Base-by-base conservation (phyloP, 1,140 invertebrate species). In the Hyphantria cunea region DNA sequence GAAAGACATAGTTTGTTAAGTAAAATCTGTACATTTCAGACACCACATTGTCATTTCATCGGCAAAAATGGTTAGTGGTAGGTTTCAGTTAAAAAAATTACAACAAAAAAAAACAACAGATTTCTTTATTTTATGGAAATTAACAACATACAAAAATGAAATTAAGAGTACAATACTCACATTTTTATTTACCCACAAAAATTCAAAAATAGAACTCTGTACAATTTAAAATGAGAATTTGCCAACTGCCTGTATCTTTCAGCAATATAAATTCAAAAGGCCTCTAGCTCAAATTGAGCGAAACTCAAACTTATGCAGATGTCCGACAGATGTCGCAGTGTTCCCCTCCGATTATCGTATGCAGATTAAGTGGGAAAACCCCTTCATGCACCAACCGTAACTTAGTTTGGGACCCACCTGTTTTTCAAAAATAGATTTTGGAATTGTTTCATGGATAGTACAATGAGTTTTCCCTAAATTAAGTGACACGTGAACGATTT, bases 231-330 rank as follows among this genome's bases (percentile, higher is more conserved):
- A 25, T 25, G 17, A 25, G 17, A 25, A 25, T 25, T 25, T 25
- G 17, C 2, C 17, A 25, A 25, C 82, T 74, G 0, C 78, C 82
- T 80, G 72, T 88, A 76, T 64, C 75, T 15, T 55, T 67, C 55
- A 68, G 12, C 17, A 11, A 61, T 49, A 83, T 82, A 85, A 82
- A 82, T 84, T 80, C 75, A 84, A 74, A 86, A 82, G 76, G 76
- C 74, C 68, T 63, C 63, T 64, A 60, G 33, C 74, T 80, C 76
- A 82, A 86, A 85, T 86, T 79, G 84, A 74, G 77, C 77, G 77
- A 81, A 74, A 76, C 75, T 75, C 72, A 78, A 85, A 86, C 79
- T 85, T 83, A 88, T 83, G 84, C 83, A 82, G 74, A 81, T 81
- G 62, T 71, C 44, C 52, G 72, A 73, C 84, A 86, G 86, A 89